Percentiles rank a stretch among this genome's conserved stretches.
These are phyloP conservation scores for Atrichornis clamosus DNA, from an alignment of 2,113 vertebrate species.

Conservation along the genomic window DNA sequence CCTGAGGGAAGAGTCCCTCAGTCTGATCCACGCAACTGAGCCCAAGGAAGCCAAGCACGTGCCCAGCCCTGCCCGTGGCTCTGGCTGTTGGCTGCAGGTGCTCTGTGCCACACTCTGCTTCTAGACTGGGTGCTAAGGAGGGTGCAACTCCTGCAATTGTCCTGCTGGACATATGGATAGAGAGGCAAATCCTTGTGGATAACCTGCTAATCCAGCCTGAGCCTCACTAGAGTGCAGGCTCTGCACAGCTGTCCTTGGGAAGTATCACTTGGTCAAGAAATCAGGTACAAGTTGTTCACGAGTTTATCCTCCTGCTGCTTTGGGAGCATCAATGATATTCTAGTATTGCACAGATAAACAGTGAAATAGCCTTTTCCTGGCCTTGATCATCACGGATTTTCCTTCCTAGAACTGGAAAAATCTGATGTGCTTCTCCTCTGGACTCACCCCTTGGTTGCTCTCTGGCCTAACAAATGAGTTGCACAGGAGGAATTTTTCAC, in stretches of 20 bases:
- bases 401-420: neutral
- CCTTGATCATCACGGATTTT: neutral
- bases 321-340: neutral
- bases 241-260: neutral
- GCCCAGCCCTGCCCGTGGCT: neutral
- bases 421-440: neutral
- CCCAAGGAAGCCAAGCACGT: neutral
- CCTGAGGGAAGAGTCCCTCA: neutral
- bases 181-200: neutral
- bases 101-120: neutral
- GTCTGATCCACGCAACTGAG: neutral
- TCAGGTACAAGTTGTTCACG: neutral
- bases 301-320: neutral
- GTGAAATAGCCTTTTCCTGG: neutral
- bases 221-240: neutral
- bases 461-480: neutral
- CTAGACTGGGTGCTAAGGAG: neutral
- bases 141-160: neutral
- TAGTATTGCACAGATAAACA: neutral
- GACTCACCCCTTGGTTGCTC: neutral
- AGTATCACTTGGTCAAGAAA: neutral
- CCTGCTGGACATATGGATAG: neutral
- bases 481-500: neutral
- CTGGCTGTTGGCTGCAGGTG: neutral
- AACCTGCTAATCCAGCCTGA: neutral